Conservation (phyloP, 2,113 vertebrate species). For the Plotosus lineatus region DNA sequence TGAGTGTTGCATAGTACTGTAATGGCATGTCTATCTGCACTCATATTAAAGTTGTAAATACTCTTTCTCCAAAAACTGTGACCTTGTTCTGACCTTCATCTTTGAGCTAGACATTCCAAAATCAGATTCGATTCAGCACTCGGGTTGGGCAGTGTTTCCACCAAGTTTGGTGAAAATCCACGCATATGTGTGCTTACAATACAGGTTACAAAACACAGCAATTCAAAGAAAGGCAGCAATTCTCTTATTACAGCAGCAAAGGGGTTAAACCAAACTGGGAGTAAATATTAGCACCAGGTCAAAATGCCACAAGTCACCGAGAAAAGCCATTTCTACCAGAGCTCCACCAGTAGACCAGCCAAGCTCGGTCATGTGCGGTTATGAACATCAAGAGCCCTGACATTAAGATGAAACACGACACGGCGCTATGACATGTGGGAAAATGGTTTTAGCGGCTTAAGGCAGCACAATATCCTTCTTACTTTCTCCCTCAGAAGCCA, state of each 20-base stretch:
- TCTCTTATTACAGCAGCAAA: background rate
- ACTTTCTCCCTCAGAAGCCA: slow-evolving; percentile 42
- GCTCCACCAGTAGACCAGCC: slow-evolving; percentile 9
- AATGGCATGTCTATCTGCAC: too few species aligned
- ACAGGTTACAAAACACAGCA: too few species aligned
- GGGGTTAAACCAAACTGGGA: background rate
- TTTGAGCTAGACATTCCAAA: too few species aligned
- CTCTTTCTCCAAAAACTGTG: too few species aligned
- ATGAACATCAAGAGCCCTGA: slow-evolving; percentile 60
- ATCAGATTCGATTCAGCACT: too few species aligned
- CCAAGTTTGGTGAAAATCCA: too few species aligned
- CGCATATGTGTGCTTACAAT: too few species aligned
- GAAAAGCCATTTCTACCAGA: slow-evolving; percentile 18
- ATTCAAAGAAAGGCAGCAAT: too few species aligned
- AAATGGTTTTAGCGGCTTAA: slow-evolving; percentile 59
- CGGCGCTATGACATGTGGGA: slow-evolving; percentile 24
- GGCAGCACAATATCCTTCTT: slow-evolving; percentile 49
- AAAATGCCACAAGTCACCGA: slow-evolving; percentile 39
- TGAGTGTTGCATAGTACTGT: too few species aligned
- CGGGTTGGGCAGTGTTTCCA: too few species aligned
- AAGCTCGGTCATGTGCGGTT: slow-evolving; percentile 20
- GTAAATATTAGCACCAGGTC: slow-evolving; percentile 32
- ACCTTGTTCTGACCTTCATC: too few species aligned
- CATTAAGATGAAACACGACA: slow-evolving; percentile 64
- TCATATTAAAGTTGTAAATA: too few species aligned